A percentile compares a stretch with the other conserved stretches of the same genome.
phyloP scores from a whole-genome alignment of 2,113 vertebrate genomes.

The Indicator indicator region DNA sequence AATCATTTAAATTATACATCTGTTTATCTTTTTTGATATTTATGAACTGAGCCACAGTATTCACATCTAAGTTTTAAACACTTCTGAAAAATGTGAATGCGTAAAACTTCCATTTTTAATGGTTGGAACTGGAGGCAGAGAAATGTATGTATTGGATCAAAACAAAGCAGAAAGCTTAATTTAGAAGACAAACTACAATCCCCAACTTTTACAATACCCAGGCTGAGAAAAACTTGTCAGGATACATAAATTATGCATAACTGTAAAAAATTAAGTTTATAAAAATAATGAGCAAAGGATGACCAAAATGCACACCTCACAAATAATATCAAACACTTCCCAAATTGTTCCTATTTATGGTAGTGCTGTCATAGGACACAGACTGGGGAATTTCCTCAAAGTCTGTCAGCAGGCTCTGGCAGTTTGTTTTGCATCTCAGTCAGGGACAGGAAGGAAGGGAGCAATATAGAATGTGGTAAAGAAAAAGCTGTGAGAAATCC shows the following conservation, averaged over 20 bases:
- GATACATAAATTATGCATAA: not conserved
- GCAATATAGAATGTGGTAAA: not conserved
- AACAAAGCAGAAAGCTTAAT: not conserved
- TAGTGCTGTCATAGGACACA: not conserved
- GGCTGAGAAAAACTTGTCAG: not conserved
- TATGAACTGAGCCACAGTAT: not conserved
- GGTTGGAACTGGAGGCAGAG: not conserved
- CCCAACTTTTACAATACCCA: not conserved
- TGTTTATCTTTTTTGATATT: not conserved
- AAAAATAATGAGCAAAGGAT: not conserved
- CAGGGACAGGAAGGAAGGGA: not conserved
- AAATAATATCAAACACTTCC: not conserved
- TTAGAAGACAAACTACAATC: not conserved
- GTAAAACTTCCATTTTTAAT: not conserved
- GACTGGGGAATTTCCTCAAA: not conserved
- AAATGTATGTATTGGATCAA: not conserved
- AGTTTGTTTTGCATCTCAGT: not conserved
- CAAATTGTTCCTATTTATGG: not conserved
- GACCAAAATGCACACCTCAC: not conserved
- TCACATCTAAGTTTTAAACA: not conserved
- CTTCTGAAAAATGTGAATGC: not conserved
- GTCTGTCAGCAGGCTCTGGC: not conserved
- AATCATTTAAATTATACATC: not conserved
- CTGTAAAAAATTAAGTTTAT: not conserved
- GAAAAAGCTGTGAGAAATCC: not conserved